A percentile compares a stretch with the other conserved stretches of the same genome.
Evolutionary conservation across 2,797 vertebrate species (phyloP).

Genomic region (Gallirallus australis): DNA sequence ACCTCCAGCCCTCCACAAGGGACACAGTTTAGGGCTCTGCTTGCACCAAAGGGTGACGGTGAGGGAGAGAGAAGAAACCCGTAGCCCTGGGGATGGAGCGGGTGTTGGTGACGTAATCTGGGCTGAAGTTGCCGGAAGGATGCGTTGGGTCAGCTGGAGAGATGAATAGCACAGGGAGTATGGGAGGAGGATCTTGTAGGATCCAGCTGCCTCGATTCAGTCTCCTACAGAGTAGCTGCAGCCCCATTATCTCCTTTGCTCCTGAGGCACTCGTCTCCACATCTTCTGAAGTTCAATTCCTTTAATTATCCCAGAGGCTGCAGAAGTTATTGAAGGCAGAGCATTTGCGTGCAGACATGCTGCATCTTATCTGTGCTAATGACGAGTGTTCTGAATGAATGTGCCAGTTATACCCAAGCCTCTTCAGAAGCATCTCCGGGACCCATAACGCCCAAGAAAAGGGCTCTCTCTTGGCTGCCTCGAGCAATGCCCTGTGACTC

Average conservation of each 20-base stretch:
- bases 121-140: not conserved
- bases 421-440: not conserved
- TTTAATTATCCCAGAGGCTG: constrained; percentile 53
- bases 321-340: constrained; percentile 18
- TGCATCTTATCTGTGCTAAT: not conserved
- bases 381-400: constrained; percentile 17
- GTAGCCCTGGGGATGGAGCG: rapidly evolving
- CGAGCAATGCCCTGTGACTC: not conserved
- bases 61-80: not conserved
- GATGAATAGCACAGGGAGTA: not conserved
- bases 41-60: not conserved
- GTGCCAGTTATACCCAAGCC: not conserved
- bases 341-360: not conserved
- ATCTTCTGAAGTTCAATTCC: constrained; percentile 18
- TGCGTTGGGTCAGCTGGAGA: not conserved
- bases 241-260: constrained; percentile 37
- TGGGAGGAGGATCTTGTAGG: not conserved
- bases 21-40: not conserved
- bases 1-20: not conserved
- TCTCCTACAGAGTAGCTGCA: not conserved
- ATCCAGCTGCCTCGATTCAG: not conserved
- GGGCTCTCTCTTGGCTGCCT: not conserved
- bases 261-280: not conserved
- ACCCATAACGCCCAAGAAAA: not conserved
- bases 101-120: not conserved